Evolutionary conservation across 2,797 vertebrate species (phyloP).

Genomic region (Enteromius thamalakanensis): DNA sequence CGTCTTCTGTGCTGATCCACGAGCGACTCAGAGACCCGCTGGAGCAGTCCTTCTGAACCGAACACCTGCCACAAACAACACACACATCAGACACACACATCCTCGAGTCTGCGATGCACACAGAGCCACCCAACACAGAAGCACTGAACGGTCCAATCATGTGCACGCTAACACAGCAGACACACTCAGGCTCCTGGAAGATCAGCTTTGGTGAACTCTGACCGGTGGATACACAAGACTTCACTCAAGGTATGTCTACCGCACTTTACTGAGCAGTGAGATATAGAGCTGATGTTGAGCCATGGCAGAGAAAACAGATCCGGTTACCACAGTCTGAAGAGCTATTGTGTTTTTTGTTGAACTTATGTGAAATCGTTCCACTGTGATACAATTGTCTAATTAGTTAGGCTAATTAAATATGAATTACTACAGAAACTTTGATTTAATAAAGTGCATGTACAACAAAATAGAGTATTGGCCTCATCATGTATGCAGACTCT

Average conservation of each 20-base stretch:
- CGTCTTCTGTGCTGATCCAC: conserved; percentile 87
- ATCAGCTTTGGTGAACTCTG: neutral
- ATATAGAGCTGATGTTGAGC: neutral
- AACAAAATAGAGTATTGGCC: neutral
- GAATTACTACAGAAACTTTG: neutral
- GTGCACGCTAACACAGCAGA: neutral
- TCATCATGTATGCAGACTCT: neutral
- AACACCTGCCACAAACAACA: conserved; percentile 78
- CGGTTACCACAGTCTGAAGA: neutral
- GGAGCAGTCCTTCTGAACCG: conserved; percentile 86
- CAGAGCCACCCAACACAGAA: neutral
- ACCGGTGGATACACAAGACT: neutral
- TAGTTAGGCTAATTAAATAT: neutral
- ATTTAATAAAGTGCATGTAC: neutral
- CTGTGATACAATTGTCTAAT: neutral
- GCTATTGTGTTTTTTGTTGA: neutral
- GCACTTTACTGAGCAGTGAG: neutral
- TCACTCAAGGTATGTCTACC: neutral
- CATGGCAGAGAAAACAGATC: neutral
- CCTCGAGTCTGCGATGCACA: neutral
- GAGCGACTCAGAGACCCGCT: conserved; percentile 76
- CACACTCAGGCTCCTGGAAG: neutral
- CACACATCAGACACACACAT: neutral
- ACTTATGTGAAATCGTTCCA: neutral
- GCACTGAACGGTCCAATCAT: neutral